Base-by-base conservation (phyloP, 2,113 vertebrate genomes). In the Phylloscopus trochilus region DNA sequence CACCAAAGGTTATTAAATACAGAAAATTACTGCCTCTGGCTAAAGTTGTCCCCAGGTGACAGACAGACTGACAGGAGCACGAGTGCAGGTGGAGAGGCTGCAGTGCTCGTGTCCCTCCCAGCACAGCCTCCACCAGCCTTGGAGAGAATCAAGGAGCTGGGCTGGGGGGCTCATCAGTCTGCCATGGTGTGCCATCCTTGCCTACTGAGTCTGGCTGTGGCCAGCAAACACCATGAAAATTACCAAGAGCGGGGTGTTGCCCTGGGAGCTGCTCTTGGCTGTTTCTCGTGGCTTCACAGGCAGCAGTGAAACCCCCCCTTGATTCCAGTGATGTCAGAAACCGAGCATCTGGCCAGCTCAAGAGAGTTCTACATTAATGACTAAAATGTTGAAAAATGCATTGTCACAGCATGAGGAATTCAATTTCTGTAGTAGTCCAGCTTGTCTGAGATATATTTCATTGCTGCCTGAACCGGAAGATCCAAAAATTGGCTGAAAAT, bases 1-100 rank as follows among this genome's bases (percentile, higher is more conserved):
- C 59, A 22, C 21, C 60, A n/a, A 66, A 93, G 52, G 83, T 83
- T 80, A 83, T 88, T 59, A 92, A 92, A 83, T 44, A 52, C 55
- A 35, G 16, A 55, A 55, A 72, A 66, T 67, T 10, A 27, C 59
- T 70, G 43, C 51, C 24, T 85, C 55, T 74, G 72, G 56, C 64
- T 75, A 8, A 63, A 41, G 28, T 3, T 43, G 31, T 58, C 86
- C 39, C 35, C 43, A 23, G 20, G n/a, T 66, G 60, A 77, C 59
- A 55, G 63, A 56, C 52, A 55, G 63, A 56, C 52, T 75, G 62
- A 21, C 56, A 24, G 86, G 76, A 90, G 55, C 41, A 49, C 0
- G 3, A 47, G 44, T 55, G 52, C 17, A 14, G 52, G 39, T 37
- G 52, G 52, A 88, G 26, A 55, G 64, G 53, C n/a, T 86, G 59